Base-by-base conservation (phyloP, 2,888 invertebrate species). In the Byasa hedistus region DNA sequence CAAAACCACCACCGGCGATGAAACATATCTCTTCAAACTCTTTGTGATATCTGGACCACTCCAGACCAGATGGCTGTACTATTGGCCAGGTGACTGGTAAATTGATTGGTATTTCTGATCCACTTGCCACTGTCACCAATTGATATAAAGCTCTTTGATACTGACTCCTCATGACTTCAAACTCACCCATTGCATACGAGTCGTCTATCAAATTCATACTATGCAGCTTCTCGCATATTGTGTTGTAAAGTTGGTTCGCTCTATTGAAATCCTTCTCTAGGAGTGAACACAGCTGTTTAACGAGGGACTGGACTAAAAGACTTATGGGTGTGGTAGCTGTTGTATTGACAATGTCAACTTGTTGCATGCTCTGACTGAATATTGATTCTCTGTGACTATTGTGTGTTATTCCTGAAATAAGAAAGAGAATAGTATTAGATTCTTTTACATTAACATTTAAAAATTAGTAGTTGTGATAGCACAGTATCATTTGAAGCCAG, bases 1-100 rank as follows among this genome's bases (percentile, higher is more conserved):
- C 96, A 79, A 96, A 96, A 23, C 96, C 96, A 17, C 96, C 96
- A 22, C 93, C 92, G 67, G 95, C 95, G 69, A 96, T 95, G 72
- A 93, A 95, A 70, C 89, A 93, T 0, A 95, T 77, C 79, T 96
- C 95, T 69, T 94, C 93, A 82, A 95, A 96, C 76, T 96, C 96
- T 64, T 93, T 89, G 60, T 91, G 89, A 79, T 96, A 96, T 57
- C 95, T 91, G 0, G 95, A 95, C 92, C 93, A 93, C 74, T 93
- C 93, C 23, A 92, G 78, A 0, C 89, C 87, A 0, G 92, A 86
- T n/a, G 92, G 91, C 70, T 84, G 83, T 12, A 88, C 81, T 52
- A 92, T 91, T 0, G 93, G 93, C 92, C 93, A 93, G 1, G 91
- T 82, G 0, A 85, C 88, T 55, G 92, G 92, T 5, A 93, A 69